Percentiles rank a stretch among this genome's conserved stretches.
phyloP scores from a whole-genome alignment of 1,140 invertebrate species.

The Drosophila subpulchrella region DNA sequence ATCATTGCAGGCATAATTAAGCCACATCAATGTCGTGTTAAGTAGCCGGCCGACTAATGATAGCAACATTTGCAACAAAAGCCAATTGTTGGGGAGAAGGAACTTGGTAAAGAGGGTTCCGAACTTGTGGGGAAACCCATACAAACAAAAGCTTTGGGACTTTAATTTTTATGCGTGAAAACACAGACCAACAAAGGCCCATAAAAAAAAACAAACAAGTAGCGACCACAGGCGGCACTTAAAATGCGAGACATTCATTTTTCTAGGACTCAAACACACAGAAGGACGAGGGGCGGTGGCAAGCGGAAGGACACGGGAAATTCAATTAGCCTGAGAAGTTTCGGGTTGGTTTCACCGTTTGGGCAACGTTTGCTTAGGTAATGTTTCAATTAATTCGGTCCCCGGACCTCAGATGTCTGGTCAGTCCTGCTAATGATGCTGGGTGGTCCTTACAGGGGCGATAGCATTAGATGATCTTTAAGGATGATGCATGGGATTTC shows the following conservation, averaged over 20 bases:
- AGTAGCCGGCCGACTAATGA: conserved; percentile 81
- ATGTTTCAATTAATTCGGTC: conserved; percentile 80
- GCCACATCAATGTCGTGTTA: conserved; percentile 80
- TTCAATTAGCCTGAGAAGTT: conserved; percentile 72
- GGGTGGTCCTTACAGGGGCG: conserved; percentile 33
- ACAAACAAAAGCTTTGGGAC: conserved; percentile 59
- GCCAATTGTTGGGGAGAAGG: conserved; percentile 62
- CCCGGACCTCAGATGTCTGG: conserved; percentile 33
- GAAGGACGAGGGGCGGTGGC: background rate
- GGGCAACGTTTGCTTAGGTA: conserved; percentile 77
- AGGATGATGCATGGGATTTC: conserved; percentile 47
- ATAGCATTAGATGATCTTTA: conserved; percentile 10
- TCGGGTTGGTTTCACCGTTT: conserved; percentile 42
- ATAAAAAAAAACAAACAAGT: conserved; percentile 28
- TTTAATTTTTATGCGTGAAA: conserved; percentile 83
- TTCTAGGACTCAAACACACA: conserved; percentile 49
- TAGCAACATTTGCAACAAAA: conserved; percentile 74
- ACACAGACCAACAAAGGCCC: conserved; percentile 61
- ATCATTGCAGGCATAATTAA: conserved; percentile 75
- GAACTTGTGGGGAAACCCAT: conserved; percentile 3
- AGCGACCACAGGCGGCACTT: conserved; percentile 58
- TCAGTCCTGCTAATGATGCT: conserved; percentile 59
- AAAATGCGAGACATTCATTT: conserved; percentile 80
- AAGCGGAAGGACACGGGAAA: conserved; percentile 66
- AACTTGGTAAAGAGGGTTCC: background rate